Base-by-base conservation (phyloP, 2,888 invertebrate genomes). In the Morinoia aosen region DNA sequence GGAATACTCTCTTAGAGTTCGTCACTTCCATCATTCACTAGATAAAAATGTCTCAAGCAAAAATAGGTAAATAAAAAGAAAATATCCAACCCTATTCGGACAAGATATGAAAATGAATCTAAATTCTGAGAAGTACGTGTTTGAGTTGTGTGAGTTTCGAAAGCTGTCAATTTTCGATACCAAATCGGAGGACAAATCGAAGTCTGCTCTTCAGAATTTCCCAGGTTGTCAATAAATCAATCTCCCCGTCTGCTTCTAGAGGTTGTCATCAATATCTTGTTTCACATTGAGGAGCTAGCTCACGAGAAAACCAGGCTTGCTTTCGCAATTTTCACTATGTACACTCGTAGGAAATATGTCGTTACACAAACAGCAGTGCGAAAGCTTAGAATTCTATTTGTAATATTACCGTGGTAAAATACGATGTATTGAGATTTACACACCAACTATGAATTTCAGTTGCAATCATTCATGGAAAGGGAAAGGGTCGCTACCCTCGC, bases 211-310 rank as follows among this genome's bases (percentile, higher is more conserved):
- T 76, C 76, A 76, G 76, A 76, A 33, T 76, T 76, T 76, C 33
- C 76, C 76, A 76, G 76, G 76, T 76, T 76, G 76, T 76, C 76
- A 76, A 76, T 76, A 76, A 76, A 76, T 76, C 76, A 76, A 76
- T 76, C 76, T 76, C 76, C 61, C 76, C 76, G 76, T 76, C 76
- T 76, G 25, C 76, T 76, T 16, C 33, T 19, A 76, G 76, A 33
- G 76, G 76, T 76, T 33, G 25, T 76, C 76, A 76, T 76, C 76
- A 76, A 76, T 76, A 76, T 48, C 76, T 76, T 76, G 76, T 76
- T 76, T 33, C 76, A 19, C 76, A 76, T 33, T 25, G 25, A 76
- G 25, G 76, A 76, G 76, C 33, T 10, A 76, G 76, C 25, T 76
- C 76, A 76, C 16, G 76, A 25, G 76, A 76, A 76, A 33, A 76